phyloP scores from a whole-genome alignment of 2,113 vertebrate genomes.

The Galeopterus variegatus region DNA sequence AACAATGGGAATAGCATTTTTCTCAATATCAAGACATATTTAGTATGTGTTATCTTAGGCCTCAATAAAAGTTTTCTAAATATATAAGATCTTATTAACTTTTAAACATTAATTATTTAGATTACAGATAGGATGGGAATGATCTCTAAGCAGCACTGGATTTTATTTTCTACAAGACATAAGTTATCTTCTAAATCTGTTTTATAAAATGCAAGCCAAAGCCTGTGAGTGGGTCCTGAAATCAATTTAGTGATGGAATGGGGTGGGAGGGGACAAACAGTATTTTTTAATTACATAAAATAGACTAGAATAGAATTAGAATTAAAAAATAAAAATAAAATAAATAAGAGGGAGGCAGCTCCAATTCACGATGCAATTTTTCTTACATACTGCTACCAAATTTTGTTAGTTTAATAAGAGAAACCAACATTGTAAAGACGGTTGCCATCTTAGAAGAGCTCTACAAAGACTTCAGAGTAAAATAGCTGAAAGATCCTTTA shows the following conservation, averaged over 20 bases:
- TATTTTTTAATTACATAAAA: conserved; percentile 2
- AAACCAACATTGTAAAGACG: neutral
- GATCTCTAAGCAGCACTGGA: neutral
- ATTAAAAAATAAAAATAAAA: neutral
- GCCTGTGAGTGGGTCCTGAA: neutral
- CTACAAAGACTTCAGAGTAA: neutral
- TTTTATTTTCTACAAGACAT: neutral
- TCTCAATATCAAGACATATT: neutral
- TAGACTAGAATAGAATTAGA: neutral
- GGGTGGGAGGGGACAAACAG: neutral
- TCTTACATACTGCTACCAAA: neutral
- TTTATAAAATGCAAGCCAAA: neutral
- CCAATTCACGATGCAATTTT: neutral
- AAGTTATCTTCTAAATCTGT: conserved; percentile 6
- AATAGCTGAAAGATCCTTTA: neutral
- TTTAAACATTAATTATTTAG: neutral
- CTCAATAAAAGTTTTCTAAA: neutral
- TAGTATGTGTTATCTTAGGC: neutral
- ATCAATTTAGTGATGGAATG: neutral
- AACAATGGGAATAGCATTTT: neutral
- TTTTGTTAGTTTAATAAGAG: neutral
- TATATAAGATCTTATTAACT: neutral
- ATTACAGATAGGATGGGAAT: neutral
- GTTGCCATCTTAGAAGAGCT: neutral
- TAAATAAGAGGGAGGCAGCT: too few relatives aligned